Base-by-base conservation (phyloP, 2,113 vertebrate species). In the Tyrannus savana region DNA sequence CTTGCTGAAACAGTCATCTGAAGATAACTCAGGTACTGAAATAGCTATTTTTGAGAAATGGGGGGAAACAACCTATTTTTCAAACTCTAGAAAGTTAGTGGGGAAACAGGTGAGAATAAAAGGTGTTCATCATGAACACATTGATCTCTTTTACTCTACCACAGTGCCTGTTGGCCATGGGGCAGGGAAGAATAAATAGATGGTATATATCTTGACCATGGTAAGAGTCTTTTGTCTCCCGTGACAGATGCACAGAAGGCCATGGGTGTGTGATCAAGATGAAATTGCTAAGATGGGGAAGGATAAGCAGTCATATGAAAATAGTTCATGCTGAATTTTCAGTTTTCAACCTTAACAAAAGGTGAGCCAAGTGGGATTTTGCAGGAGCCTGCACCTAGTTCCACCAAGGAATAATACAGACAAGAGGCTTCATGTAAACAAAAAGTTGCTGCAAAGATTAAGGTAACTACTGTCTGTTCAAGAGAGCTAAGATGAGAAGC, bases 311-410 rank as follows among this genome's bases (percentile, higher is more conserved):
- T 35, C 52, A 28, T 16, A 82, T 23, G 17, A 46, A 62, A 88
- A 67, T 50, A 75, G 4, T 7, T 82, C 1, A 4, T 2, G 1
- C 19, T 24, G 24, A 67, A 3, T 23, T 4, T 1, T 11, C 42
- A 53, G 21, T 49, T 74, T 60, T 74, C 52, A 33, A 33, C 35
- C 17, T 37, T 75, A 74, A 71, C 9, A 62, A 87, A 78, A 62
- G 15, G 30, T 35, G 39, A 13, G 81, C 16, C 5, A 87, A 60
- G 16, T 19, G 47, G 25, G 21, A 75, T 74, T 85, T 90, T 85
- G 77, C 37, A 78, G 69, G 18, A 71, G 50, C 24, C 24, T 17
- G 5, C 2, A 10, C 9, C 23, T 62, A 62, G 10, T 49, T 85
- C 56, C 2, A 41, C 11, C 44, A 41, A 6, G 15, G 11, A 78